Evolutionary conservation across 2,113 vertebrate genomes (phyloP), one percentile per base, ranked within the genome.

Genomic region (Odontesthes bonariensis): DNA sequence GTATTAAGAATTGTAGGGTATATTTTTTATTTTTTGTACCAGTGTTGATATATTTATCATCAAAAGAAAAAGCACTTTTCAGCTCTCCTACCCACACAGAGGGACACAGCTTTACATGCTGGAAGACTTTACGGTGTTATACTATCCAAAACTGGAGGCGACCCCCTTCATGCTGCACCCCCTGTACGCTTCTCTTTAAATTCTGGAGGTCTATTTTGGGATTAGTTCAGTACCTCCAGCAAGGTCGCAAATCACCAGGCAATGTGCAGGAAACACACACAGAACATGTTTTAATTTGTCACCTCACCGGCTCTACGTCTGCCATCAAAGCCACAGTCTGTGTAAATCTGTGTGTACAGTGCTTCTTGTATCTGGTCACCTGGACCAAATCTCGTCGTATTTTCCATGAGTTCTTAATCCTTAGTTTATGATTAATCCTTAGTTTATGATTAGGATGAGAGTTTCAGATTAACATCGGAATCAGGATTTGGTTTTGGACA

Each of bases 251-350:
- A 83, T 79, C 83, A 72, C 62, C 71, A 52, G 65, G 71, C 72
- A 76, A 69, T 70, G 40, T 20, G 2, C 16, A 2, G 8, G 49
- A 65, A 79, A 84, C 75, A 73, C 75, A 80, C 75, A 75, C 42
- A 75, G 78, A 74, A 72, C 67, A 70, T 76, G 81, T 82, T 86
- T 80, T 78, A 73, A 81, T 88, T 84, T 89, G 73, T 75, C 79
- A 78, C 58, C 46, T 80, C 73, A 69, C 27, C 78, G 31, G 66
- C 59, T 75, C 66, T 35, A 31, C 12, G 33, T 60, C 62, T 6
- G 54, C 54, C 5, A 10, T 68, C 55, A 44, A 22, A 70, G 63
- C 46, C 32, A 27, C 68, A 33, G 61, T 13, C 16, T 46, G 40
- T 46, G 40, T 14, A 14, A 46, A 14, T 35, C 35, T 35, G 35